A percentile compares a stretch with the other conserved stretches of the same genome.
These are phyloP conservation scores for Heliconius erato DNA, from an alignment of 2,888 invertebrate species.

Conservation along the genomic window DNA sequence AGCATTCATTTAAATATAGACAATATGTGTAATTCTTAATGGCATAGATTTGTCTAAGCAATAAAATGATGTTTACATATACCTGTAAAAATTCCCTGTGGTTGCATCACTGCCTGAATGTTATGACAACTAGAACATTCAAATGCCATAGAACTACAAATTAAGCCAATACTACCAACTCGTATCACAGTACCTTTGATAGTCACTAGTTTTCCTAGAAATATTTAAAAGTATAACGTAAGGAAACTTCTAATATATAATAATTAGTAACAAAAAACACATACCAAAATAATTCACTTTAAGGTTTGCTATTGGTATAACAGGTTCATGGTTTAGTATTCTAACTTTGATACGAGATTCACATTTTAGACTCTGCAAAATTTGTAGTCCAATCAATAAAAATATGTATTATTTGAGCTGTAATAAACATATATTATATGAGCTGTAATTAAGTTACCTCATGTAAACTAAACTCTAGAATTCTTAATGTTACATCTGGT, in stretches of 20 bases:
- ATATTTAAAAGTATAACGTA: constrained; percentile 32
- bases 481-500: constrained; percentile 89
- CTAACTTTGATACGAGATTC: constrained; percentile 77
- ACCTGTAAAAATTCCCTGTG: constrained; percentile 83
- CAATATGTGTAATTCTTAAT: neutral
- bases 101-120: constrained; percentile 89
- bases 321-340: constrained; percentile 86
- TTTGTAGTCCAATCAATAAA: neutral
- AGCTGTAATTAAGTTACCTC: constrained; percentile 79
- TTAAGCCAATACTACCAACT: constrained; percentile 90
- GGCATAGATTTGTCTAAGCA: neutral
- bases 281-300: constrained; percentile 91
- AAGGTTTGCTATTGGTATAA: constrained; percentile 88
- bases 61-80: constrained; percentile 34
- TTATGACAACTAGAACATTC: constrained; percentile 89
- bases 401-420: neutral
- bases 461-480: constrained; percentile 92
- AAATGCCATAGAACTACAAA: constrained; percentile 92
- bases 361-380: constrained; percentile 73
- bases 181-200: constrained; percentile 94
- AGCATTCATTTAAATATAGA: neutral
- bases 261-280: constrained; percentile 54
- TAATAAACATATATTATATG: neutral
- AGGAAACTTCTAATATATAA: neutral
- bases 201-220: constrained; percentile 90